Conservation (phyloP, 2,888 invertebrate species). For the Acronicta aceris region DNA sequence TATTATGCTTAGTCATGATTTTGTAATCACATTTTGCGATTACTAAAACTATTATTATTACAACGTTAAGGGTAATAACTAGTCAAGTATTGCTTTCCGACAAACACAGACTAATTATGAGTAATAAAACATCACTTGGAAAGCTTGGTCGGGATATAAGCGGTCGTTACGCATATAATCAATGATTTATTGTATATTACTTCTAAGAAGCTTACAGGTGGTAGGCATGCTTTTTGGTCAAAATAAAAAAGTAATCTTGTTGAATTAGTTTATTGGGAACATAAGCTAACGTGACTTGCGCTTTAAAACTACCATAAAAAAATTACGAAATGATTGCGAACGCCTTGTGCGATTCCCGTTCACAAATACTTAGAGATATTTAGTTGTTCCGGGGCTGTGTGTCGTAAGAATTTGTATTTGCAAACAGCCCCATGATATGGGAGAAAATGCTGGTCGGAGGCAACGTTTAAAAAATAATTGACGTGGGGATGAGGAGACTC, state of each 20-base stretch:
- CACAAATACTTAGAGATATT: too few relatives aligned
- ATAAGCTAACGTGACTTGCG: too few relatives aligned
- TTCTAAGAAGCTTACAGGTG: conserved; percentile 27
- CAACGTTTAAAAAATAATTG: too few relatives aligned
- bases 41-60: conserved; percentile 38
- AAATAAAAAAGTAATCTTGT: not conserved
- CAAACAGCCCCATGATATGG: too few relatives aligned
- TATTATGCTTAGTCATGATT: conserved; percentile 39
- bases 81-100: conserved; percentile 19
- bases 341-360: too few relatives aligned
- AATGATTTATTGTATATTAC: conserved; percentile 33
- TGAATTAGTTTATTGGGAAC: not conserved
- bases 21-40: conserved; percentile 33
- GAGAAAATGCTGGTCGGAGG: too few relatives aligned
- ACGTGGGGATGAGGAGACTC: too few relatives aligned
- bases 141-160: conserved; percentile 35
- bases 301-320: too few relatives aligned
- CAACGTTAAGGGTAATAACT: conserved; percentile 16
- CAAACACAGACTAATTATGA: conserved; percentile 33
- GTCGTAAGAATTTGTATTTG: too few relatives aligned
- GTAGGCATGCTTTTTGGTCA: conserved; percentile 15
- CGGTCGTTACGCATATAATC: conserved; percentile 33
- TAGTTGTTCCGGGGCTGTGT: too few relatives aligned
- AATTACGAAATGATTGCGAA: too few relatives aligned
- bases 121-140: conserved; percentile 44